These are phyloP conservation scores for Nipponia nippon DNA, from an alignment of 2,113 vertebrate genomes.

Conservation along the genomic window DNA sequence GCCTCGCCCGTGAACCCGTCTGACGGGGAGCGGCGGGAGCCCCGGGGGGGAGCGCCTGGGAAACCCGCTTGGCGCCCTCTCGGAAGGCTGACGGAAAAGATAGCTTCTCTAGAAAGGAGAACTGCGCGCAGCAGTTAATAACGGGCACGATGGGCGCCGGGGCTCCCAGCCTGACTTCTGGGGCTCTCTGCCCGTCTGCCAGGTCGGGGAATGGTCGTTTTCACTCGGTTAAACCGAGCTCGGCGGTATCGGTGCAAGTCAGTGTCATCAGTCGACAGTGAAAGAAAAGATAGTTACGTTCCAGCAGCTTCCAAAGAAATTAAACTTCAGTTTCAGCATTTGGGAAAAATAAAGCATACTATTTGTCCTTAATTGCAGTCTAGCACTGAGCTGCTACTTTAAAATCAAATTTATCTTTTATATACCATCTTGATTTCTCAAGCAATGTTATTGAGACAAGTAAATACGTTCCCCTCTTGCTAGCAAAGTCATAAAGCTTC, in stretches of 20 bases:
- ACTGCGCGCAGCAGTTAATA: background rate
- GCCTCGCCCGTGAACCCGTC: background rate
- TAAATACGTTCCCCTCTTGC: background rate
- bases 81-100: rapidly evolving
- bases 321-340: background rate
- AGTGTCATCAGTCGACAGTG: rapidly evolving
- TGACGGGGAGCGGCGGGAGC: background rate
- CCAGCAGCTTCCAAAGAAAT: background rate
- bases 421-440: rapidly evolving
- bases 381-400: background rate
- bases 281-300: background rate
- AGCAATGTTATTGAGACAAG: background rate
- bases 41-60: too few relatives aligned
- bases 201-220: rapidly evolving
- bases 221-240: rapidly evolving
- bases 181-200: too few relatives aligned
- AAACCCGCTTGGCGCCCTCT: background rate
- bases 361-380: background rate
- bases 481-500: background rate
- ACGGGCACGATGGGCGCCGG: background rate
- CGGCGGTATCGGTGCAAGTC: background rate
- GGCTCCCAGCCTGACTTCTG: rapidly evolving
- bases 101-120: too few relatives aligned
- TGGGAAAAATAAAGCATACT: background rate
- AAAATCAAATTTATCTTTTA: background rate